phyloP scores from a whole-genome alignment of 92 coral and sea anemone species.

The Phenganax subtilis region DNA sequence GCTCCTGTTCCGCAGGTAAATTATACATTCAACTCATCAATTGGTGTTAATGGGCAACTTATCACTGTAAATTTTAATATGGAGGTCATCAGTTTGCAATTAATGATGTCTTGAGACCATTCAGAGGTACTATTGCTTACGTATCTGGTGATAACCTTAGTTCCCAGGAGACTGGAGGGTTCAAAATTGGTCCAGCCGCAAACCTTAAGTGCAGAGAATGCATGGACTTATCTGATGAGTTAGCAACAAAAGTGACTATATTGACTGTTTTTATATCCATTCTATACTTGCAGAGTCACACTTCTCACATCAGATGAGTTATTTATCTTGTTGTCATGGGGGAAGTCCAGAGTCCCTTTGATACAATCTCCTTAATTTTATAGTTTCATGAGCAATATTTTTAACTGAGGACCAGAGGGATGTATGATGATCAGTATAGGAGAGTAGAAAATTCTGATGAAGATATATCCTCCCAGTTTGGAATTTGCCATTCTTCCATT shows the following conservation, averaged over 20 bases:
- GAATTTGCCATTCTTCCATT: conserved; percentile 37
- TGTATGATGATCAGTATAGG: conserved; percentile 41
- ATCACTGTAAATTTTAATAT: not conserved
- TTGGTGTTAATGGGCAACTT: too few species aligned
- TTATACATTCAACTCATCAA: too few species aligned
- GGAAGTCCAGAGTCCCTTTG: not conserved
- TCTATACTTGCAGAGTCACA: too few species aligned
- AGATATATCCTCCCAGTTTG: conserved; percentile 39
- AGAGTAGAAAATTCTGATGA: conserved; percentile 20
- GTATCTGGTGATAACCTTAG: not conserved
- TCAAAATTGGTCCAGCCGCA: conserved; percentile 33
- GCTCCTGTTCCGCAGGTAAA: too few species aligned
- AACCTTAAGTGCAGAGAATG: conserved; percentile 43
- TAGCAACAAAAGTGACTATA: conserved; percentile 33
- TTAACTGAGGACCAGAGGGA: conserved; percentile 26
- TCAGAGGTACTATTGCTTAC: not conserved
- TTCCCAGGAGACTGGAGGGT: not conserved
- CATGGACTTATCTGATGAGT: conserved; percentile 37
- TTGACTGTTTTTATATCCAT: too few species aligned
- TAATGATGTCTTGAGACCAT: not conserved
- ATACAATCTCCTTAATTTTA: not conserved
- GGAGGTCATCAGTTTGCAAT: not conserved
- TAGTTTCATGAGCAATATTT: conserved; percentile 32
- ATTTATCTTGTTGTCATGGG: too few species aligned
- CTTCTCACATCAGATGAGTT: too few species aligned